phyloP scores from a whole-genome alignment of 2,888 invertebrate species.

The Belgica antarctica region DNA sequence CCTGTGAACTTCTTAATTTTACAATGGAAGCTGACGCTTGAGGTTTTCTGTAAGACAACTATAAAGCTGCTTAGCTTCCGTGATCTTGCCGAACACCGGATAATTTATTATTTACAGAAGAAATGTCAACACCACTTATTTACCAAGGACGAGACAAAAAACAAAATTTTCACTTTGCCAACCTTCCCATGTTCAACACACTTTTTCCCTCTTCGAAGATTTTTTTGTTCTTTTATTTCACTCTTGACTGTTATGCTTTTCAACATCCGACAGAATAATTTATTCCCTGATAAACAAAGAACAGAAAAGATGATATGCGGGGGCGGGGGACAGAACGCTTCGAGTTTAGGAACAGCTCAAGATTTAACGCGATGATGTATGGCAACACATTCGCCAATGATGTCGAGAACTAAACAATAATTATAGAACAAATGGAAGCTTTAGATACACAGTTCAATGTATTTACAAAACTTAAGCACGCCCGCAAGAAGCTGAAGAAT shows the following conservation, averaged over 20 bases:
- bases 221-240: not conserved
- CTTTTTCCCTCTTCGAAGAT: not conserved
- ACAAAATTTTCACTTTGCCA: not conserved
- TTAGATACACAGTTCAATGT: too few relatives aligned
- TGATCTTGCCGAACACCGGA: not conserved
- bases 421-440: too few relatives aligned
- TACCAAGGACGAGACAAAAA: not conserved
- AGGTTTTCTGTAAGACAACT: too few relatives aligned
- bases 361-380: not conserved
- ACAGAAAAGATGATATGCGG: not conserved
- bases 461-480: too few relatives aligned
- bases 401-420: too few relatives aligned
- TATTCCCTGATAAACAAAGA: slow-evolving; percentile 16
- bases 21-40: too few relatives aligned
- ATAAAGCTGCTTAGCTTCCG: slow-evolving; percentile 14
- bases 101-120: slow-evolving; percentile 29
- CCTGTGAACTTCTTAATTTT: too few relatives aligned
- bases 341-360: too few relatives aligned
- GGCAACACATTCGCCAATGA: too few relatives aligned
- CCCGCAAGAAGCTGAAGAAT: slow-evolving; percentile 1
- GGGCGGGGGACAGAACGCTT: not conserved
- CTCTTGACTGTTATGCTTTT: slow-evolving; percentile 17
- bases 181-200: not conserved
- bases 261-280: slow-evolving; percentile 11
- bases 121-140: slow-evolving; percentile 14